A percentile compares a stretch with the other conserved stretches of the same genome.
Conservation (phyloP, 2,113 vertebrate species). For the Pithys albifrons region DNA sequence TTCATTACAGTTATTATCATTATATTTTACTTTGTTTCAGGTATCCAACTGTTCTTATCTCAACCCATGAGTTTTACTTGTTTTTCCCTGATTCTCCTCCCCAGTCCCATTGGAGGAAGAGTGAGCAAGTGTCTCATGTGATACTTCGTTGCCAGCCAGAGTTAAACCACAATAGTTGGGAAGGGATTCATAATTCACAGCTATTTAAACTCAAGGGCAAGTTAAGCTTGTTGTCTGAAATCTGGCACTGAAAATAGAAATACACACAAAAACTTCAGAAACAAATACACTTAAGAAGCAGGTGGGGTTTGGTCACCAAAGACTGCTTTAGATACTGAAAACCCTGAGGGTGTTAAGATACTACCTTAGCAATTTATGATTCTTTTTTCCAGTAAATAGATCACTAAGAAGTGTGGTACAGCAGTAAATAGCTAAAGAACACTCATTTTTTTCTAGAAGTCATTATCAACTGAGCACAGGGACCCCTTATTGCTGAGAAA, state of each 20-base stretch:
- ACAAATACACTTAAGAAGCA: background rate
- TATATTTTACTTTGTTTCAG: background rate
- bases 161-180: background rate
- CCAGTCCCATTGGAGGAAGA: background rate
- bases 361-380: background rate
- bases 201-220: background rate
- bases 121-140: background rate
- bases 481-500: background rate
- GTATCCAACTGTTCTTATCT: background rate
- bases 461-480: background rate
- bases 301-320: background rate
- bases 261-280: background rate
- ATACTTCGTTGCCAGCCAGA: background rate
- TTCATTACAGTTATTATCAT: background rate
- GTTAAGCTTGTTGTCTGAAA: background rate
- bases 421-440: background rate
- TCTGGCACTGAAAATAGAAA: background rate
- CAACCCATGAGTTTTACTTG: rapidly evolving
- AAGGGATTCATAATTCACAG: background rate
- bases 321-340: background rate
- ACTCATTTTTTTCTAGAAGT: background rate
- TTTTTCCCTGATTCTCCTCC: background rate
- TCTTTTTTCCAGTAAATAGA: background rate
- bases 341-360: background rate
- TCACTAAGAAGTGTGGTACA: background rate